phyloP scores from a whole-genome alignment of 2,888 invertebrate species.

The Acanthococcus lagerstroemiae region DNA sequence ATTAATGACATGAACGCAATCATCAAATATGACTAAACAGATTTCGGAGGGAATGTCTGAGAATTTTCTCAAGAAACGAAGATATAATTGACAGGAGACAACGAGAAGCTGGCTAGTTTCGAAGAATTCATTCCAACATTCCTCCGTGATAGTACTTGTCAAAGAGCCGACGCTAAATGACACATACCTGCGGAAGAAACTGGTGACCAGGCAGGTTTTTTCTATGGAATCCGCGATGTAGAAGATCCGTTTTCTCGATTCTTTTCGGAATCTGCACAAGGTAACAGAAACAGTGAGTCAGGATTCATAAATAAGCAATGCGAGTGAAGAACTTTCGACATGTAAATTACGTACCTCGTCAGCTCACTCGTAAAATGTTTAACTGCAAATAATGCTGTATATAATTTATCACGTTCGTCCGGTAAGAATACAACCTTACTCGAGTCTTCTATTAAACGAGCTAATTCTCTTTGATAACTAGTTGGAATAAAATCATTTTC shows the following conservation, averaged over 20 bases:
- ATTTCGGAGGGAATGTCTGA: not conserved
- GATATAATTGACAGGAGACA: too few relatives aligned
- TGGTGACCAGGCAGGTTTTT: not conserved
- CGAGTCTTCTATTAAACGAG: not conserved
- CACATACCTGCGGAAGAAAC: not conserved
- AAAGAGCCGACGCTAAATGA: not conserved
- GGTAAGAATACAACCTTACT: constrained; percentile 7
- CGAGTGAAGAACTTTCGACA: too few relatives aligned
- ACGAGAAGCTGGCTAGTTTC: too few relatives aligned
- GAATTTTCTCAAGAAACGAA: too few relatives aligned
- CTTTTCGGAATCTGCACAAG: too few relatives aligned
- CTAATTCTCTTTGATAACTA: constrained; percentile 6
- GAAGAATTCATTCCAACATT: too few relatives aligned
- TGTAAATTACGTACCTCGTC: too few relatives aligned
- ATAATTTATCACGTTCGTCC: constrained; percentile 1
- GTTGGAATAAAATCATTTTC: constrained; percentile 8
- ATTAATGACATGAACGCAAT: not conserved
- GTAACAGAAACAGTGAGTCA: too few relatives aligned
- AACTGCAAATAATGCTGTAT: not conserved
- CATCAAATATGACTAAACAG: not conserved
- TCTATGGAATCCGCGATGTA: not conserved
- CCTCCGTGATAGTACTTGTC: too few relatives aligned
- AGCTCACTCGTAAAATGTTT: not conserved
- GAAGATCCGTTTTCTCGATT: not conserved
- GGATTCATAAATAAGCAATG: too few relatives aligned